These are phyloP conservation scores for Suncus etruscus DNA, from an alignment of 2,113 vertebrate genomes.

Conservation along the genomic window DNA sequence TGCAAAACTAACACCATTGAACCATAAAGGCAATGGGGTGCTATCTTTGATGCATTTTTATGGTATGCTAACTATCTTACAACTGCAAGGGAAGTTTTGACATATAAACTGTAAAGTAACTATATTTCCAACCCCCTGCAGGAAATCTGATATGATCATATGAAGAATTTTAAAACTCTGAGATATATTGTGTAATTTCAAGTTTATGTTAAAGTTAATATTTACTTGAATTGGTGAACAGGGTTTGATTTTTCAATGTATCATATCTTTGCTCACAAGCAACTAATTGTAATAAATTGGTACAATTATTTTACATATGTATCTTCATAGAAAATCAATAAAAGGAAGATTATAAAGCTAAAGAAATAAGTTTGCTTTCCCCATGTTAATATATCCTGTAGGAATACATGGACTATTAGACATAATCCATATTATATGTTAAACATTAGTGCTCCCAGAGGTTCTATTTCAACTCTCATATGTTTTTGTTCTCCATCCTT, in stretches of 20 bases:
- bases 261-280: background rate
- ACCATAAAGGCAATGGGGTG: background rate
- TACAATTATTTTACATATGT: background rate
- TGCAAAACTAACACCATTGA: background rate
- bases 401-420: background rate
- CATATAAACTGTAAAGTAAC: slow-evolving; percentile 19
- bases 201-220: background rate
- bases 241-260: background rate
- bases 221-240: slow-evolving; percentile 6
- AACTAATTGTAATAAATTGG: background rate
- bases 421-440: background rate
- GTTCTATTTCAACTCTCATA: background rate
- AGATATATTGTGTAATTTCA: slow-evolving; percentile 35
- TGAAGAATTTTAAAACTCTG: slow-evolving; percentile 44
- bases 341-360: background rate
- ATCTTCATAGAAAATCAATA: slow-evolving; percentile 37
- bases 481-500: background rate
- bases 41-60: slow-evolving; percentile 12
- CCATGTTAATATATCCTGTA: background rate
- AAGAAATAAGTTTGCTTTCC: background rate
- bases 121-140: background rate
- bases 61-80: slow-evolving; percentile 8
- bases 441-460: background rate
- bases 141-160: background rate
- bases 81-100: slow-evolving; percentile 40